Percentiles rank a stretch among this genome's conserved stretches.
Evolutionary conservation across 2,888 invertebrate species (phyloP).

Genomic region (Hymenopus coronatus): DNA sequence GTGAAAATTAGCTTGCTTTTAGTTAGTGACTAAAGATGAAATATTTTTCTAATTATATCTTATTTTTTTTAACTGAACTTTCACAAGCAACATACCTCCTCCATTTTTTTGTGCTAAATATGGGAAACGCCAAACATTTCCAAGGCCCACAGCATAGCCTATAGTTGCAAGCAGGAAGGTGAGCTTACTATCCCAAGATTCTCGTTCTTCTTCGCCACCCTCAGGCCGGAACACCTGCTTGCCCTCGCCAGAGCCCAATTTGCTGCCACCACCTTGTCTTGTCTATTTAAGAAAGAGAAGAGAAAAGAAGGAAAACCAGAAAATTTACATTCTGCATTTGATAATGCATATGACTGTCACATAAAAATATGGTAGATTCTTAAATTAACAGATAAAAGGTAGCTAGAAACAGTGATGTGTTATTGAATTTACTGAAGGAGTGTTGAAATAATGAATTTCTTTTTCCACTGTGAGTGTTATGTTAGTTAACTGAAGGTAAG

Average conservation of each 20-base stretch:
- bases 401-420: no score
- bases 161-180: slow-evolving; percentile 92
- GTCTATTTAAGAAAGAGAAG: neutral
- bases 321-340: neutral
- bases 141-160: slow-evolving; percentile 90
- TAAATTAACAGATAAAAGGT: no score
- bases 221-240: slow-evolving; percentile 65
- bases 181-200: slow-evolving; percentile 90
- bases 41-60: no score
- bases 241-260: slow-evolving; percentile 63
- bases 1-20: no score
- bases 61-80: neutral
- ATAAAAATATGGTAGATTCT: no score
- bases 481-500: no score
- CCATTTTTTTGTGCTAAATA: slow-evolving; percentile 94
- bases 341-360: neutral
- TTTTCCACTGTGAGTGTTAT: no score
- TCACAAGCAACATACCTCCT: slow-evolving; percentile 56
- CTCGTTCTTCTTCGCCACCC: slow-evolving; percentile 70
- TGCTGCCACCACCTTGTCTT: slow-evolving; percentile 50
- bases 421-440: no score
- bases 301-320: no score
- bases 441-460: no score
- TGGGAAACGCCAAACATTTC: slow-evolving; percentile 94
- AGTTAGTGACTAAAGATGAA: no score